These are phyloP conservation scores for Drosophila nigrodunni DNA, from an alignment of 1,140 invertebrate species.

Conservation along the genomic window DNA sequence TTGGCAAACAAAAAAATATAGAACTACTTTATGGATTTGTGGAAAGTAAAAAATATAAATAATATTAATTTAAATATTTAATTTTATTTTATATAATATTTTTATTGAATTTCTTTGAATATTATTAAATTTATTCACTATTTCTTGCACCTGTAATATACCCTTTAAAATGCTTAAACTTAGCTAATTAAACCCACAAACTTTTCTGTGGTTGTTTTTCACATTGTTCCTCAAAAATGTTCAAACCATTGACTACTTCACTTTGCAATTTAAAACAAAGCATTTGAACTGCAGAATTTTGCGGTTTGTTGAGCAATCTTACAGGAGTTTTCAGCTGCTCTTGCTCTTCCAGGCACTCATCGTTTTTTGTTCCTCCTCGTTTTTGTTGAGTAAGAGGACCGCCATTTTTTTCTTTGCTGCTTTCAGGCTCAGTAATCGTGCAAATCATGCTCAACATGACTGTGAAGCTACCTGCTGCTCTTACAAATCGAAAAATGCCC, in stretches of 20 bases:
- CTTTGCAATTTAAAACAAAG: constrained; percentile 6
- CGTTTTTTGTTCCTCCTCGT: constrained; percentile 1
- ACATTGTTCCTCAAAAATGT: neutral
- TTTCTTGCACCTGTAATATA: neutral
- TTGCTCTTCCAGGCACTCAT: neutral
- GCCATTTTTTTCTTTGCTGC: neutral
- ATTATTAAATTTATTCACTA: too few species aligned
- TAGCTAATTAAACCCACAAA: neutral
- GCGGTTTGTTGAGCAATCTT: constrained; percentile 2
- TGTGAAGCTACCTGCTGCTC: constrained; percentile 49
- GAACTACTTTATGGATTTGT: too few species aligned
- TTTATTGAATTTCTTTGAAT: too few species aligned
- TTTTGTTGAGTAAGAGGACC: neutral
- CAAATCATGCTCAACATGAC: constrained; percentile 48
- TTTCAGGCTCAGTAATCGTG: constrained; percentile 26
- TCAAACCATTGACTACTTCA: neutral
- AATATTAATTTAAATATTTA: too few species aligned
- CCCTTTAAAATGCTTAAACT: neutral
- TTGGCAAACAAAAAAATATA: too few species aligned
- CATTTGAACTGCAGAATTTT: constrained; percentile 2
- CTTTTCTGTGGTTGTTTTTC: neutral
- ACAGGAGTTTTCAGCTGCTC: too few species aligned
- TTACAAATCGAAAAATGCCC: constrained; percentile 59
- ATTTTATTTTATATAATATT: too few species aligned
- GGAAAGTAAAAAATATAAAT: too few species aligned